Conservation (phyloP, 30 jellyfish, hydroid and myxozoan genomes). For the Aurelia sp. region DNA sequence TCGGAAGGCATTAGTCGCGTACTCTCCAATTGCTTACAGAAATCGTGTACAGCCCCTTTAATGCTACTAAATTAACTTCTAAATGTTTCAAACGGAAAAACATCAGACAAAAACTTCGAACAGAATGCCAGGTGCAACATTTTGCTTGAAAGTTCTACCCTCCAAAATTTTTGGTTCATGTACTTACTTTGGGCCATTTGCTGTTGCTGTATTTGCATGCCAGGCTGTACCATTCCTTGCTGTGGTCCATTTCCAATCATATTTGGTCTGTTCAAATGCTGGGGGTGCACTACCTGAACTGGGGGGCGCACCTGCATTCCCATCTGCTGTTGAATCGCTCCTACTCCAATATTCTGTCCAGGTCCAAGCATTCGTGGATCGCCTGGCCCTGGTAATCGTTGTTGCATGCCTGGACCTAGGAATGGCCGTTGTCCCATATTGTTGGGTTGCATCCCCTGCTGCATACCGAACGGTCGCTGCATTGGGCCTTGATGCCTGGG, state of each 20-base stretch:
- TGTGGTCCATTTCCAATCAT: constrained; percentile 19
- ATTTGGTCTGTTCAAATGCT: constrained; percentile 30
- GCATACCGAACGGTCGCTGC: constrained; percentile 59
- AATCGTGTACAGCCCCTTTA: too few species aligned
- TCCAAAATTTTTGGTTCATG: too few species aligned
- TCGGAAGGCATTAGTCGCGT: too few species aligned
- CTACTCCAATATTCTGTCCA: constrained; percentile 20
- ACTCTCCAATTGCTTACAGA: too few species aligned
- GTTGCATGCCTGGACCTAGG: constrained; percentile 46
- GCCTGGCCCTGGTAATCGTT: constrained; percentile 16
- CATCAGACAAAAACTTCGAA: too few species aligned
- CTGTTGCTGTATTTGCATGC: too few species aligned
- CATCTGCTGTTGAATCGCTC: neutral
- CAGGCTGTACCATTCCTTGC: constrained; percentile 36
- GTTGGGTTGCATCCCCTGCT: constrained; percentile 33
- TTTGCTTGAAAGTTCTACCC: too few species aligned
- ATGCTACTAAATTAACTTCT: too few species aligned
- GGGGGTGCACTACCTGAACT: constrained; percentile 13
- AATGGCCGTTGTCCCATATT: constrained; percentile 38
- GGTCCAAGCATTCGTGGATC: constrained; percentile 37
- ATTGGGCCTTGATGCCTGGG: neutral
- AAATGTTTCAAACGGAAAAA: too few species aligned
- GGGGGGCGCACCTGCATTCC: constrained; percentile 20
- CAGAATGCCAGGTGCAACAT: too few species aligned
- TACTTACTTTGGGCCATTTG: constrained; percentile 16